Conservation (phyloP, 2,797 vertebrate species). For the Coranthus polyacanthus region DNA sequence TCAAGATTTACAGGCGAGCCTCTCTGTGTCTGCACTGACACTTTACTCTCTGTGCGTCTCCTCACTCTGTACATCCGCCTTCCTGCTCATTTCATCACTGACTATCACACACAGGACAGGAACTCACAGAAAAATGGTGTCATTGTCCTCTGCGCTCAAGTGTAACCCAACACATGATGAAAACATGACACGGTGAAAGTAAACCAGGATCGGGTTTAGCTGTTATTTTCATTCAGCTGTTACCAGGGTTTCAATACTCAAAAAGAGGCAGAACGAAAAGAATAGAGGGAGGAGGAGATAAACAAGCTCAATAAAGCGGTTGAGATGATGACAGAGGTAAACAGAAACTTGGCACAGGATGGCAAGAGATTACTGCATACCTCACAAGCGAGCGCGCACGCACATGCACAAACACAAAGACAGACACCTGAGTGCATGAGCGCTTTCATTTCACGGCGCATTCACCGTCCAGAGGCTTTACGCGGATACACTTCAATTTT, state of each 20-base stretch:
- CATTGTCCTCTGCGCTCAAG: conserved; percentile 57
- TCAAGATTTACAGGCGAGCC: conserved; percentile 35
- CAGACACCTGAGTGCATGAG: conserved; percentile 55
- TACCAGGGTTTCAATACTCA: conserved; percentile 57
- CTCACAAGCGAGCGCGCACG: conserved; percentile 33
- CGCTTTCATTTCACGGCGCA: conserved; percentile 12
- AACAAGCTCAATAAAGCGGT: conserved; percentile 74
- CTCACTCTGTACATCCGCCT: conserved; percentile 3
- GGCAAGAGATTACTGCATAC: conserved; percentile 78
- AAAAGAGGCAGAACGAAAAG: conserved; percentile 48
- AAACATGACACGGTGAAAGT: conserved; percentile 34
- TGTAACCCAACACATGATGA: conserved; percentile 69
- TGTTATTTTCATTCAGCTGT: conserved; percentile 65
- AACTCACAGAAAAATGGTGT: conserved; percentile 34
- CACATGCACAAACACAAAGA: conserved; percentile 23
- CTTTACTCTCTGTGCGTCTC: conserved; percentile 18
- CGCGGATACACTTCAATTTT: neutral
- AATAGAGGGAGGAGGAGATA: conserved; percentile 79
- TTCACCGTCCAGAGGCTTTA: conserved; percentile 21
- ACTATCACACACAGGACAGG: conserved; percentile 17
- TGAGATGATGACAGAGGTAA: conserved; percentile 76
- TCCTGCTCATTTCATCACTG: conserved; percentile 1
- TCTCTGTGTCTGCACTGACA: conserved; percentile 24
- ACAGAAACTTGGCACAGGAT: conserved; percentile 86
- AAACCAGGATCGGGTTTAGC: conserved; percentile 64